Evolutionary conservation across 2,113 vertebrate species (phyloP), one percentile per base, ranked within the genome.

Genomic region (Cairina moschata): DNA sequence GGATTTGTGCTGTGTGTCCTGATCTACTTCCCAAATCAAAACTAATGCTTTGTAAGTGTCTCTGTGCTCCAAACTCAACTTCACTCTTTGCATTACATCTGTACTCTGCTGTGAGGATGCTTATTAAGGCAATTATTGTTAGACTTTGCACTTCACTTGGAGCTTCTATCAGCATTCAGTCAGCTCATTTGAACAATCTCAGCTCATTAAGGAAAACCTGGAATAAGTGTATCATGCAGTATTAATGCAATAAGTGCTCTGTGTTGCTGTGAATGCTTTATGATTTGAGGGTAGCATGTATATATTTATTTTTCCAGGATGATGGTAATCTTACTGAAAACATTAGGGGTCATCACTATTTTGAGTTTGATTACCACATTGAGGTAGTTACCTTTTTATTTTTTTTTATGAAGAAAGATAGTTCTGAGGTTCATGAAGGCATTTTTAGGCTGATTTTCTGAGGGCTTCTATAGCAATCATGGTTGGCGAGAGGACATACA

Each of bases 401-500:
- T 68, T 69, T 84, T 90, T 68, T 31, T 46, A 26, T 68, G 50
- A 59, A 31, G 66, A 54, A 60, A 56, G 63, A 26, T 67, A 84
- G 26, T 62, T n/a, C 25, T 66, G 78, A 86, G 46, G 23, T 7
- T 76, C 38, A 22, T 91, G 81, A 88, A 86, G 42, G 74, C 17
- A 44, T 93, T 91, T 93, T 63, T 44, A 74, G 58, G 48, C 44
- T 82, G n/a, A 69, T 90, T 90, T 89, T 76, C 83, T 83, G 59
- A 55, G 56, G 44, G 26, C 36, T 91, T 83, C 36, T 29, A 12
- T 78, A 73, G 40, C 54, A 79, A 21, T 80, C 32, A 3, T 9
- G 22, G 84, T 82, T 78, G 76, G 38, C 73, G 86, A 55, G 6
- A 74, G 26, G 83, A 80, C 31, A 60, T 65, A 91, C 52, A 93